Conservation (phyloP, 1,140 invertebrate genomes). For the Streblospio benedicti region DNA sequence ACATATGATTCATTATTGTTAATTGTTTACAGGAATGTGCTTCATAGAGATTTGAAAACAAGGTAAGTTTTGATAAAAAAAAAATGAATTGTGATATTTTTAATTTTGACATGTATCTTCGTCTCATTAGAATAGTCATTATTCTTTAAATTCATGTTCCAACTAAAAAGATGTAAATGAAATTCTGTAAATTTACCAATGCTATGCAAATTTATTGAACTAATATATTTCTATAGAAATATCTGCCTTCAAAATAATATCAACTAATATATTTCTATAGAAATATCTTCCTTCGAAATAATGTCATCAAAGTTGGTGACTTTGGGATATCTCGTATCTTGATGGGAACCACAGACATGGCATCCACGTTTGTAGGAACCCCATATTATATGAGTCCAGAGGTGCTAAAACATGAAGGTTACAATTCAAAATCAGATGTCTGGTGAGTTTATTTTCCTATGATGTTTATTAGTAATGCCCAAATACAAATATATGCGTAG, state of each 20-base stretch:
- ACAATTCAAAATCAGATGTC: slow-evolving; percentile 46
- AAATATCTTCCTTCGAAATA: slow-evolving; percentile 46
- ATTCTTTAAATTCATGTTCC: no score
- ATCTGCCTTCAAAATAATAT: no score
- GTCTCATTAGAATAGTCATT: no score
- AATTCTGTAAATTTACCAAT: no score
- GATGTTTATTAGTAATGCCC: slow-evolving; percentile 16
- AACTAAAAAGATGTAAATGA: no score
- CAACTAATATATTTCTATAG: no score
- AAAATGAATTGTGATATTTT: no score
- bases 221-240: no score
- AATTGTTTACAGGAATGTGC: slow-evolving; percentile 34
- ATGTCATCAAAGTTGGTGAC: slow-evolving; percentile 44
- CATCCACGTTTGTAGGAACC: slow-evolving; percentile 45
- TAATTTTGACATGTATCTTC: no score
- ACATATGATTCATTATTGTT: no score
- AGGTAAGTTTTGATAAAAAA: no score
- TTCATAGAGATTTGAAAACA: slow-evolving; percentile 48
- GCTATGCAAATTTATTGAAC: no score
- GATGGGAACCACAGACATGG: slow-evolving; percentile 43
- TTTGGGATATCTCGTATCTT: slow-evolving; percentile 44
- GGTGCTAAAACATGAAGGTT: slow-evolving; percentile 47
- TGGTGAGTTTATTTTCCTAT: slow-evolving; percentile 33
- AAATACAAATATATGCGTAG: slow-evolving; percentile 45
- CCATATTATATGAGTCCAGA: slow-evolving; percentile 48